Evolutionary conservation across 2,113 vertebrate genomes (phyloP).

Genomic region (Tringa solitaria): DNA sequence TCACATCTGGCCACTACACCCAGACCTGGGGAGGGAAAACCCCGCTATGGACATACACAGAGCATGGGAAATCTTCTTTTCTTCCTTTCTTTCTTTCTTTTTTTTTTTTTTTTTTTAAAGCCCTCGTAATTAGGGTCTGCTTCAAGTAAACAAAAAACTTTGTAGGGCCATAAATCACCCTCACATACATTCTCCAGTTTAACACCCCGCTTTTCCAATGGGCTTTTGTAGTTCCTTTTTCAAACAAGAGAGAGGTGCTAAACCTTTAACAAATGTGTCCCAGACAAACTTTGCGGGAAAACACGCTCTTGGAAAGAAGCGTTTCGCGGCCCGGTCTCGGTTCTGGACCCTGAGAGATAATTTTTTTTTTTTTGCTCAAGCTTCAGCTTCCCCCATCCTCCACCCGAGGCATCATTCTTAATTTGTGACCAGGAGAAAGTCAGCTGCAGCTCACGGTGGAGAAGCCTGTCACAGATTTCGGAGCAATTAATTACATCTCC

Average conservation of each 20-base stretch:
- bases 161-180: constrained; percentile 86
- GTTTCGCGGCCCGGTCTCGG: not conserved
- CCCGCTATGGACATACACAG: not conserved
- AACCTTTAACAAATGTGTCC: constrained; percentile 54
- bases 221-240: constrained; percentile 75
- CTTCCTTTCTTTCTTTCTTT: too few relatives aligned
- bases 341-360: not conserved
- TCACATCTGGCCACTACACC: constrained; percentile 6
- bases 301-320: not conserved
- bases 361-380: not conserved
- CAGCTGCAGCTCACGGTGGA: constrained; percentile 51
- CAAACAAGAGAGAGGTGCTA: constrained; percentile 73
- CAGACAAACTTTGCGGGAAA: not conserved
- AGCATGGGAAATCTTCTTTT: not conserved
- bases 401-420: constrained; percentile 40
- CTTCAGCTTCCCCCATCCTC: not conserved
- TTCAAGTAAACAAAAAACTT: constrained; percentile 82
- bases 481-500: constrained; percentile 72
- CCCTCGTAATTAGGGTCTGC: constrained; percentile 58
- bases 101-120: not conserved
- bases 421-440: constrained; percentile 21
- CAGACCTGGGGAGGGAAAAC: not conserved
- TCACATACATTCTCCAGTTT: constrained; percentile 74
- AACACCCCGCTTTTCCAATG: constrained; percentile 72
- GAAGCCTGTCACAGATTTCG: constrained; percentile 73